Evolutionary conservation across 2,113 vertebrate species (phyloP).

Genomic region (Paradoxurus hermaphroditus): DNA sequence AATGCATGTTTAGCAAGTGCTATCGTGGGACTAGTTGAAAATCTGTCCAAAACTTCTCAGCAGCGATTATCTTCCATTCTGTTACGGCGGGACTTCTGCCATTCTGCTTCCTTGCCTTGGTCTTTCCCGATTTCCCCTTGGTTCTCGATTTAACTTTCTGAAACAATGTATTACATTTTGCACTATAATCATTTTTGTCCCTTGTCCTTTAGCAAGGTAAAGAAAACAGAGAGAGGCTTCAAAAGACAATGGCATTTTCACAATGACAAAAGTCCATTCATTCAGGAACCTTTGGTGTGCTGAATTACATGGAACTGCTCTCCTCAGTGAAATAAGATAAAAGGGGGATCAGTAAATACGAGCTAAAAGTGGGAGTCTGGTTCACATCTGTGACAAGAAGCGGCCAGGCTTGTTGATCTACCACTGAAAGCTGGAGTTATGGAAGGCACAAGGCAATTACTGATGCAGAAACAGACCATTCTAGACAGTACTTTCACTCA

Average conservation of each 20-base stretch:
- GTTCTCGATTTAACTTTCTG: slow-evolving; percentile 22
- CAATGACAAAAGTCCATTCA: slow-evolving; percentile 4
- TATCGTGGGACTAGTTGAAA: neutral
- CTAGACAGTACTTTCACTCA: neutral
- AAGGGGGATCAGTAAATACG: neutral
- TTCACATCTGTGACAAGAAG: neutral
- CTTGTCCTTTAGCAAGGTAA: slow-evolving; percentile 5
- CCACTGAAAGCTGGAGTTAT: neutral
- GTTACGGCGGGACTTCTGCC: neutral
- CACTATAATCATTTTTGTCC: neutral
- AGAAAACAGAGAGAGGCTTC: slow-evolving; percentile 4
- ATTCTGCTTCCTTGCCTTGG: neutral
- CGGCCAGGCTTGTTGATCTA: neutral
- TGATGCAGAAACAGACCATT: neutral
- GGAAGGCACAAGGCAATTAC: neutral
- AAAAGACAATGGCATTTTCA: slow-evolving; percentile 51
- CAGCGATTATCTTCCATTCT: neutral
- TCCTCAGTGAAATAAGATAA: neutral
- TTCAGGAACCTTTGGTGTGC: neutral
- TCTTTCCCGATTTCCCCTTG: neutral
- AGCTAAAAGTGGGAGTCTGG: neutral
- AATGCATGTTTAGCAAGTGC: neutral
- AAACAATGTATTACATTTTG: neutral
- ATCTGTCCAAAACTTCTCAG: neutral
- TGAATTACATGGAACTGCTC: neutral